A percentile compares a stretch with the other conserved stretches of the same genome.
phyloP scores from a whole-genome alignment of 2,113 vertebrate species.

The Halcyon senegalensis region DNA sequence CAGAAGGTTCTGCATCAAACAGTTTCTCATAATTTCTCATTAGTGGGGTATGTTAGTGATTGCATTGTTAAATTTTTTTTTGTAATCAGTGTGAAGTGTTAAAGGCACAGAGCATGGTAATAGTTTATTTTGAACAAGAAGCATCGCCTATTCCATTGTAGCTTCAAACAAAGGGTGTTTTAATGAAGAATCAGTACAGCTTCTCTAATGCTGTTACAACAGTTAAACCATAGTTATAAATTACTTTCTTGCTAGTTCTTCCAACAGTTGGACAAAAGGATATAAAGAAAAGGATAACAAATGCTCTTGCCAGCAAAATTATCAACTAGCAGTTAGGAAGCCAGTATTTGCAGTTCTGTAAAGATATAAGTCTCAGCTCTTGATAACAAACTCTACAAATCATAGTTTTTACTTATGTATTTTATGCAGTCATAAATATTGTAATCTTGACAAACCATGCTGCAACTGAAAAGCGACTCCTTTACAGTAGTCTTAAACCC shows the following conservation, averaged over 20 bases:
- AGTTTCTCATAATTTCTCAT: slow-evolving; percentile 56
- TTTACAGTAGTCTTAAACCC: slow-evolving; percentile 69
- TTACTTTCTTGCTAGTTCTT: slow-evolving; percentile 34
- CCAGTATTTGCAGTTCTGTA: slow-evolving; percentile 56
- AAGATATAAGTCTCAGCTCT: slow-evolving; percentile 56
- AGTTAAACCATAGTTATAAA: slow-evolving; percentile 15
- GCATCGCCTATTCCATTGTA: slow-evolving; percentile 29
- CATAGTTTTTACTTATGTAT: slow-evolving; percentile 55
- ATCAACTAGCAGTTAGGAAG: slow-evolving; percentile 52
- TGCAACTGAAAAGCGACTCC: slow-evolving; percentile 68
- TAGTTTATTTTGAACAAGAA: slow-evolving; percentile 48
- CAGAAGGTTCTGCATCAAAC: slow-evolving; percentile 44
- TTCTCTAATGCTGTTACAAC: slow-evolving; percentile 26
- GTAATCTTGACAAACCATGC: slow-evolving; percentile 70
- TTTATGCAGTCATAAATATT: slow-evolving; percentile 66
- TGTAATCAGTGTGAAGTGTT: slow-evolving; percentile 60
- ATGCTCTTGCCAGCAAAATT: slow-evolving; percentile 49
- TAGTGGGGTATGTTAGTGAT: slow-evolving; percentile 61
- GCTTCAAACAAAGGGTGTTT: slow-evolving; percentile 46
- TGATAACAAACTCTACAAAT: slow-evolving; percentile 55
- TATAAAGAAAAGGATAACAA: not conserved
- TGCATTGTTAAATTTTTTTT: slow-evolving; percentile 51
- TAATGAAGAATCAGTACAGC: slow-evolving; percentile 38
- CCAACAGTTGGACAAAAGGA: not conserved
- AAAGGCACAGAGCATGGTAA: slow-evolving; percentile 62